These are phyloP conservation scores for Ctena decussata DNA, from an alignment of 2,888 invertebrate species.

Conservation along the genomic window DNA sequence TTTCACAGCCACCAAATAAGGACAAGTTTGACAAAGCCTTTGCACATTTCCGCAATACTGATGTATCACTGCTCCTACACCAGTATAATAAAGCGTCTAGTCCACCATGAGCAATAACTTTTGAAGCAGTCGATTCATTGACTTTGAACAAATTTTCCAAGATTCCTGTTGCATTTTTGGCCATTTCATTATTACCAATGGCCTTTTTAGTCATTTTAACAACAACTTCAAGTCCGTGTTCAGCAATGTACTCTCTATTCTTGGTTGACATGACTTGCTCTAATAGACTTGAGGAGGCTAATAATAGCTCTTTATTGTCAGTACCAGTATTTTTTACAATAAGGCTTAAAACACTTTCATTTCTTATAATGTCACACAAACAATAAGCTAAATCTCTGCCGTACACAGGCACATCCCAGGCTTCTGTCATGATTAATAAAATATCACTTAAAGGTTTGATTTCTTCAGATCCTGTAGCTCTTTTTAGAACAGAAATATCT, in stretches of 20 bases:
- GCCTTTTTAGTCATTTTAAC: constrained; percentile 96
- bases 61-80: constrained; percentile 96
- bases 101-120: constrained; percentile 96
- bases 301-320: constrained; percentile 92
- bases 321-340: constrained; percentile 90
- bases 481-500: constrained; percentile 74
- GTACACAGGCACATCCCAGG: constrained; percentile 99
- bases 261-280: constrained; percentile 98
- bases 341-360: constrained; percentile 95
- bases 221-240: constrained; percentile 95
- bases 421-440: constrained; percentile 88
- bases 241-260: constrained; percentile 96
- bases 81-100: constrained; percentile 97
- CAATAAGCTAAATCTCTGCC: constrained; percentile 97
- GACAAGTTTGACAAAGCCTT: constrained; percentile 98
- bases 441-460: constrained; percentile 78
- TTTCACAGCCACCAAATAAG: constrained; percentile 98
- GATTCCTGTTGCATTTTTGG: constrained; percentile 83
- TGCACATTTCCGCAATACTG: constrained; percentile 97
- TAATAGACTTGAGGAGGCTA: constrained; percentile 95
- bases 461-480: constrained; percentile 73
- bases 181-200: constrained; percentile 91
- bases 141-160: constrained; percentile 94
- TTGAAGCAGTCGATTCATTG: constrained; percentile 97
- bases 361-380: constrained; percentile 95